These are phyloP conservation scores for Nemurella pictetii DNA, from an alignment of 2,888 invertebrate genomes.

Conservation along the genomic window DNA sequence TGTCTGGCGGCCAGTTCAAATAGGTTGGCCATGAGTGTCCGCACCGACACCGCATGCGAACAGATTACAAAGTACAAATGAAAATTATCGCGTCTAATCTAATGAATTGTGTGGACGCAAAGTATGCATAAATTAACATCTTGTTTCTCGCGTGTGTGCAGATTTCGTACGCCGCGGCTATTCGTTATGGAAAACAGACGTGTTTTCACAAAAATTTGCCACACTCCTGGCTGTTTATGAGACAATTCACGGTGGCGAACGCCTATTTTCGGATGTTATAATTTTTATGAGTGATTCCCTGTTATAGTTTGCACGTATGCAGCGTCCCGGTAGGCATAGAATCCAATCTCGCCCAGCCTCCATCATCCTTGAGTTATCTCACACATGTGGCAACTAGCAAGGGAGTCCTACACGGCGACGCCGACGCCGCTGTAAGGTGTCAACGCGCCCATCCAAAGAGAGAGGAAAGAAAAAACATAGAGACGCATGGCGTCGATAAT, in stretches of 20 bases:
- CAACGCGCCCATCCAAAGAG: neutral
- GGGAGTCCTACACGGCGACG: neutral
- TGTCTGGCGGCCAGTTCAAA: neutral
- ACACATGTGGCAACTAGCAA: neutral
- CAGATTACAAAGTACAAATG: neutral
- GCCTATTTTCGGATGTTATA: neutral
- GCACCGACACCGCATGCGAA: neutral
- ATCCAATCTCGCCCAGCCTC: neutral
- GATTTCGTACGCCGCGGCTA: neutral
- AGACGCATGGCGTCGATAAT: slow-evolving; percentile 7
- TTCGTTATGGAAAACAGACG: neutral
- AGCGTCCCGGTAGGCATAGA: neutral
- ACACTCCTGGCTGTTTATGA: neutral
- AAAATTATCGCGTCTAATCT: neutral
- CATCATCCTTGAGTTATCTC: neutral
- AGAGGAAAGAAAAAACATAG: neutral
- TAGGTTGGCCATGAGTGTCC: neutral
- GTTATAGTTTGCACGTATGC: neutral
- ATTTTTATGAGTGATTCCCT: neutral
- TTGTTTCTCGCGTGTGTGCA: neutral
- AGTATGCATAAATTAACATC: neutral
- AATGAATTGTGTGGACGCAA: neutral
- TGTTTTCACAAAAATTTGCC: neutral
- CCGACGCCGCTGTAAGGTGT: neutral
- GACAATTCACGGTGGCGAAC: neutral